Conservation (phyloP, 2,113 vertebrate species). For the Candoia aspera region DNA sequence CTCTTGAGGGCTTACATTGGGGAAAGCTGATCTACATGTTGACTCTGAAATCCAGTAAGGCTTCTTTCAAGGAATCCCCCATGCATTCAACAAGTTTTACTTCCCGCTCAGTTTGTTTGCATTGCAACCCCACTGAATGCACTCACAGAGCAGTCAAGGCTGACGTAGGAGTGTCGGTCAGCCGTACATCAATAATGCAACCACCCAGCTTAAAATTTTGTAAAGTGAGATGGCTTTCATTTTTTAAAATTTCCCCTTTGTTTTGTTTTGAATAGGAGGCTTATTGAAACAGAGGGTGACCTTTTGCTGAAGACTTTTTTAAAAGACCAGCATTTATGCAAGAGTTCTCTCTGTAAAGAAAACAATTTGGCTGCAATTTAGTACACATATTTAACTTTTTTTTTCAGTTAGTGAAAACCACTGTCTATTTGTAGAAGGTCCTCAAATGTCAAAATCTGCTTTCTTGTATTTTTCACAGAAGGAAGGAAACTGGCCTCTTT, state of each 20-base stretch:
- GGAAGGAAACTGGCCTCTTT: slow-evolving; percentile 10
- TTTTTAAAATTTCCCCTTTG: not conserved
- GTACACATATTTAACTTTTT: not conserved
- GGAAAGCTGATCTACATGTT: not conserved
- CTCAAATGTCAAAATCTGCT: not conserved
- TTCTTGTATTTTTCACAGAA: not conserved
- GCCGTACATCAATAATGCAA: not conserved
- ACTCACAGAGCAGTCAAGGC: not conserved
- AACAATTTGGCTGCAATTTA: not conserved
- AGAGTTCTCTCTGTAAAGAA: slow-evolving; percentile 27
- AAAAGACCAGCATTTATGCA: slow-evolving; percentile 20
- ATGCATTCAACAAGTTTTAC: not conserved
- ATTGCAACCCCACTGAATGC: not conserved
- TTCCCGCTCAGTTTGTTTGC: not conserved
- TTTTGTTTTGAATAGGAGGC: slow-evolving; percentile 15
- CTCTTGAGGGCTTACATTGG: too few species aligned
- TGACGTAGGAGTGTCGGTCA: not conserved
- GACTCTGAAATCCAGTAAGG: not conserved
- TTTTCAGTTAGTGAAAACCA: not conserved
- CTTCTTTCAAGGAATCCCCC: not conserved
- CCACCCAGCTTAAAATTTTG: not conserved
- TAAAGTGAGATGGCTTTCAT: not conserved
- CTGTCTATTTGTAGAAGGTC: slow-evolving; percentile 5
- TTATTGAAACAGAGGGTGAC: not conserved
- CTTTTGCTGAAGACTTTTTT: slow-evolving; percentile 31